A percentile compares a stretch with the other conserved stretches of the same genome.
Evolutionary conservation across 2,113 vertebrate species (phyloP).

Genomic region (Grallaria varia): DNA sequence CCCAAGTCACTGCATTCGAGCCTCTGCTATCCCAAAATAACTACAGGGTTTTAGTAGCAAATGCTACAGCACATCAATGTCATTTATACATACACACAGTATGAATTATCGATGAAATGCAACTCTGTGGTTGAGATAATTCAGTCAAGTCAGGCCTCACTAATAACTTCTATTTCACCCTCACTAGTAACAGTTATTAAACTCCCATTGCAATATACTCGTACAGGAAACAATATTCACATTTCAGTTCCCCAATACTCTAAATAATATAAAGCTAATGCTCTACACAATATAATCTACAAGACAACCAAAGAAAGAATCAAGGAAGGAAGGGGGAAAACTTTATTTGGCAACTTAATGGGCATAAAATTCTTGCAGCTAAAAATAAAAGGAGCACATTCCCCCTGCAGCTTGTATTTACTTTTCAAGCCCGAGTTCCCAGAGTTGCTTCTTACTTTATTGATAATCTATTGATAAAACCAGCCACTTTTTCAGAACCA

Average conservation of each 20-base stretch:
- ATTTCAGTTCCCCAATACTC: background rate
- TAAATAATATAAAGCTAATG: background rate
- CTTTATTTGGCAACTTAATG: background rate
- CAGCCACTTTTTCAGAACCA: background rate
- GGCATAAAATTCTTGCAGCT: background rate
- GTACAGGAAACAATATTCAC: background rate
- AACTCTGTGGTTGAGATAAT: background rate
- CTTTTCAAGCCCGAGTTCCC: background rate
- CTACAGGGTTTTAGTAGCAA: background rate
- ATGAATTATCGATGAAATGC: background rate
- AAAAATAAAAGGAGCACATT: background rate
- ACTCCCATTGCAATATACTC: background rate
- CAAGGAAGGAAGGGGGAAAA: background rate
- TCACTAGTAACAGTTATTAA: background rate
- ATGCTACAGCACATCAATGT: background rate
- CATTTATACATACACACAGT: rapidly evolving
- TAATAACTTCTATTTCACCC: background rate
- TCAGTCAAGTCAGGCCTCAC: background rate
- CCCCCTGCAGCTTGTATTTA: background rate
- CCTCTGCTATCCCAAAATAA: background rate
- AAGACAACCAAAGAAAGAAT: background rate
- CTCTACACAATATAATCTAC: background rate
- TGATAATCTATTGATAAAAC: background rate
- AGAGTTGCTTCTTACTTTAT: background rate
- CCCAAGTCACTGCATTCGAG: background rate